Percentiles rank a stretch among this genome's conserved stretches.
These are phyloP conservation scores for Arctocebus calabarensis DNA, from an alignment of 2,797 vertebrate species.

Conservation along the genomic window DNA sequence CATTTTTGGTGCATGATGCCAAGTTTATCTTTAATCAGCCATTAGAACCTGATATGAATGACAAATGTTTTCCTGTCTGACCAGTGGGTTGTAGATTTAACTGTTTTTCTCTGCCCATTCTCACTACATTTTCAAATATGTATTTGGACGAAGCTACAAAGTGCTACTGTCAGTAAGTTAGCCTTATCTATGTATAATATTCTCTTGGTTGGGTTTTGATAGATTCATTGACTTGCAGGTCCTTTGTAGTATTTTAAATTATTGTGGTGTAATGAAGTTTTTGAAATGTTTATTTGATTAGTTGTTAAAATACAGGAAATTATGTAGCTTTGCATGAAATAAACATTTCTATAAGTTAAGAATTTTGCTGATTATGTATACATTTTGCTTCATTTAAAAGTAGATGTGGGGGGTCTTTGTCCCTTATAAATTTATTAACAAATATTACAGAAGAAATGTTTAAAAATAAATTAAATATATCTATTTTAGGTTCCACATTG, in stretches of 20 bases:
- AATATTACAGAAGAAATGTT: neutral
- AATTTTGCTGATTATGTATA: conserved; percentile 66
- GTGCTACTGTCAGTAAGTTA: conserved; percentile 82
- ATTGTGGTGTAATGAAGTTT: conserved; percentile 85
- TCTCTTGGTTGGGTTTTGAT: conserved; percentile 79
- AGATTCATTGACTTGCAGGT: conserved; percentile 76
- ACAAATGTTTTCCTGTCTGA: conserved; percentile 50
- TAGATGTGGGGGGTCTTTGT: neutral
- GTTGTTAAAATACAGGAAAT: conserved; percentile 79
- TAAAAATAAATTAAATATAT: neutral
- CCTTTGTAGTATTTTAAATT: conserved; percentile 86
- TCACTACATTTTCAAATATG: conserved; percentile 71
- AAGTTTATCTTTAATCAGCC: conserved; percentile 64
- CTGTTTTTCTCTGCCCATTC: conserved; percentile 66
- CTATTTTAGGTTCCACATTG: neutral
- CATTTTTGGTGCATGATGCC: conserved; percentile 75
- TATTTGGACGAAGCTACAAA: conserved; percentile 77
- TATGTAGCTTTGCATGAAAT: conserved; percentile 86
- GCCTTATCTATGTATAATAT: conserved; percentile 79
- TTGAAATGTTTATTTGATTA: conserved; percentile 83
- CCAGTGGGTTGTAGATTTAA: conserved; percentile 61
- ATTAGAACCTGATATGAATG: conserved; percentile 59
- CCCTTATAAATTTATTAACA: conserved; percentile 35
- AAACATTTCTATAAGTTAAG: conserved; percentile 84
- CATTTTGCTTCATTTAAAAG: conserved; percentile 39